Conservation (phyloP, 2,797 vertebrate genomes). For the Aselliscus stoliczkanus region DNA sequence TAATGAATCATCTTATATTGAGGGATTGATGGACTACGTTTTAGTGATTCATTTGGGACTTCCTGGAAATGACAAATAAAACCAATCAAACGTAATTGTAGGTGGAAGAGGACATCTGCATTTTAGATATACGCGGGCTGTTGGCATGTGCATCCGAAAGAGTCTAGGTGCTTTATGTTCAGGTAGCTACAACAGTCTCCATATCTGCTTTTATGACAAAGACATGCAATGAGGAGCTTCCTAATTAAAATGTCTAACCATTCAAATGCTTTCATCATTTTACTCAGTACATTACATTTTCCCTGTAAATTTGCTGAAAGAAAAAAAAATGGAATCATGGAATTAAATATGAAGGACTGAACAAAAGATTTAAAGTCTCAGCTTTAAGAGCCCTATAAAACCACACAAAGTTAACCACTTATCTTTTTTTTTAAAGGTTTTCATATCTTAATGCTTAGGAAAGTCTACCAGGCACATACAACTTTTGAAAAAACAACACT, state of each 20-base stretch:
- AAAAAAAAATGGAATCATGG: neutral
- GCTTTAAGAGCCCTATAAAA: neutral
- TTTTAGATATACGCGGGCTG: neutral
- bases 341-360: neutral
- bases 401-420: neutral
- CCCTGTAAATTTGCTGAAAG: neutral
- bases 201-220: conserved; percentile 34
- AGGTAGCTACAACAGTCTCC: neutral
- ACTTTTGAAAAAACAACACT: neutral
- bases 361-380: neutral
- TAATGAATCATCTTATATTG: conserved; percentile 49
- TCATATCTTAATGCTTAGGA: neutral
- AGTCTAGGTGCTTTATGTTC: neutral
- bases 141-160: neutral
- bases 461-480: neutral
- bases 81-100: conserved; percentile 60
- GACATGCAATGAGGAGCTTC: conserved; percentile 5
- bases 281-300: neutral
- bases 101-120: neutral
- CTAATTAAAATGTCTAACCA: conserved; percentile 51
- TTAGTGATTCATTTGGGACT: conserved; percentile 40
- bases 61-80: conserved; percentile 46
- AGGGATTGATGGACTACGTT: conserved; percentile 35
- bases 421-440: neutral
- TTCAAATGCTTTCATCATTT: neutral